Evolutionary conservation across 2,113 vertebrate genomes (phyloP).

Genomic region (Scomber colias): DNA sequence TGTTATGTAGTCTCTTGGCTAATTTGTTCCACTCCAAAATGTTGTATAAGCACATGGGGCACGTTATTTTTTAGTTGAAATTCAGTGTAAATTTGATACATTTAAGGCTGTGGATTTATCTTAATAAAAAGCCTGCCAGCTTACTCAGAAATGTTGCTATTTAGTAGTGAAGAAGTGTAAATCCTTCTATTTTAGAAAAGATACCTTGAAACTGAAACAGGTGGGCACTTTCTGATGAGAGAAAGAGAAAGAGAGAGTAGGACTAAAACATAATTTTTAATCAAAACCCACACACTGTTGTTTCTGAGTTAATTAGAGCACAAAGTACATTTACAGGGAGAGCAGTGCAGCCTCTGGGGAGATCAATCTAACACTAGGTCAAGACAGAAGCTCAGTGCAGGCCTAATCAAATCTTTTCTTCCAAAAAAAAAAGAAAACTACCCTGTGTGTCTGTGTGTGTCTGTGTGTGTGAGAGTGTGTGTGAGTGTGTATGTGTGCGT

Average conservation of each 20-base stretch:
- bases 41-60: neutral
- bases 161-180: neutral
- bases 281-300: neutral
- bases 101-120: neutral
- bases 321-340: slow-evolving; percentile 2
- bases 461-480: neutral
- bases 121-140: no score
- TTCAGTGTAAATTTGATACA: neutral
- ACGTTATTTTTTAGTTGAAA: neutral
- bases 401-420: slow-evolving; percentile 29
- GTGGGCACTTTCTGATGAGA: neutral
- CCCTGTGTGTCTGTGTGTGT: neutral
- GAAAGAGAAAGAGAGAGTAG: neutral
- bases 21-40: neutral
- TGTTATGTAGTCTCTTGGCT: neutral
- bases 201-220: neutral
- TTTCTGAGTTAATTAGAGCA: slow-evolving; percentile 6
- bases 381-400: slow-evolving; percentile 14
- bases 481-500: neutral
- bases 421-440: neutral
- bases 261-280: neutral
- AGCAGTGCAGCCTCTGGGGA: neutral
- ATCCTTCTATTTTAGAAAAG: neutral
- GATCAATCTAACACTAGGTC: slow-evolving; percentile 2
- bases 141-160: neutral